Conservation (phyloP, 2,888 invertebrate genomes). For the Stenodera caucasica region DNA sequence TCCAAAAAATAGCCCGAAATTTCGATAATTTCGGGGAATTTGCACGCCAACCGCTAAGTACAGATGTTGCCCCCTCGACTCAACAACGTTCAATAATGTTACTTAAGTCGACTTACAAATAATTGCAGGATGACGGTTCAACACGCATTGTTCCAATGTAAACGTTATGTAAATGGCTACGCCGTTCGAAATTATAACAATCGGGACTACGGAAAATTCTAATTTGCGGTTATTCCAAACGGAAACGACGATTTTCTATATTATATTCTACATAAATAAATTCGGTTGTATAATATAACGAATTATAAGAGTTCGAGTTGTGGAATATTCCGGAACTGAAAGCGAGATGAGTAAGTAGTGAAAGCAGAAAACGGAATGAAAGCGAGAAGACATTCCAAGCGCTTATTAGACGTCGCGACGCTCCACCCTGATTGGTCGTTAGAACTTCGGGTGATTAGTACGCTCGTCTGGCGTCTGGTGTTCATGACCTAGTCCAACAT, state of each 20-base stretch:
- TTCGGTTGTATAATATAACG: too few relatives aligned
- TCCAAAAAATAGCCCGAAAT: slow-evolving; percentile 5
- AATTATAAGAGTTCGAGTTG: too few relatives aligned
- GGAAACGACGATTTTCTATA: too few relatives aligned
- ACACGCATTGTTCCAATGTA: slow-evolving; percentile 32
- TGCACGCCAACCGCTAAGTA: slow-evolving; percentile 40
- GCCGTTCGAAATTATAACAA: not conserved
- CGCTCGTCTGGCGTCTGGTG: slow-evolving; percentile 29
- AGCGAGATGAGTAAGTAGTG: slow-evolving; percentile 14
- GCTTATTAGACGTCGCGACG: slow-evolving; percentile 47
- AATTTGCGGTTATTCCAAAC: not conserved
- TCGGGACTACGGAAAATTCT: not conserved
- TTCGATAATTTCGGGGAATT: slow-evolving; percentile 26
- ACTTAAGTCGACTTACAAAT: too few relatives aligned
- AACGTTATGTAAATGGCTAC: slow-evolving; percentile 18
- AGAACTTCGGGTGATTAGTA: slow-evolving; percentile 40
- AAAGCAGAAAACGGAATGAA: slow-evolving; percentile 37
- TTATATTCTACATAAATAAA: too few relatives aligned
- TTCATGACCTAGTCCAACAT: slow-evolving; percentile 48
- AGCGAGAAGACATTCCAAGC: slow-evolving; percentile 44
- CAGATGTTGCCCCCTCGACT: slow-evolving; percentile 39
- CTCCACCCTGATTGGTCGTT: slow-evolving; percentile 43
- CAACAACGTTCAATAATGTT: slow-evolving; percentile 33
- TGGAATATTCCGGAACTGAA: slow-evolving; percentile 9
- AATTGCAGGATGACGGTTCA: slow-evolving; percentile 38